These are phyloP conservation scores for Azemiops feae DNA, from an alignment of 2,113 vertebrate genomes.

Conservation along the genomic window DNA sequence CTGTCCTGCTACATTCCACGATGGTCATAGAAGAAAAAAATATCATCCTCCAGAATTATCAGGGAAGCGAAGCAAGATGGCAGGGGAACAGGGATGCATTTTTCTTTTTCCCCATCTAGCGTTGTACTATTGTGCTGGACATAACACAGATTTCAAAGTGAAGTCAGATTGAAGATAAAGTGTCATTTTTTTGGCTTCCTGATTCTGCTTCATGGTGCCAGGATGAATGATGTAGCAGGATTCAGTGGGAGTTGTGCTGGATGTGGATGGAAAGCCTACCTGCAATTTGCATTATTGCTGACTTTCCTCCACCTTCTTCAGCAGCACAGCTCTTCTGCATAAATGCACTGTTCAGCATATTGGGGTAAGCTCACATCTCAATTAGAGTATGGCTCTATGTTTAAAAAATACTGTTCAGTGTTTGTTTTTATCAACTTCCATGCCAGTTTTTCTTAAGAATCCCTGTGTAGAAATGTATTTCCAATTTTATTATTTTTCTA, in stretches of 20 bases:
- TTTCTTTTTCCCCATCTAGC: background rate
- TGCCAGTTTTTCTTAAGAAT: background rate
- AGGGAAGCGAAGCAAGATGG: background rate
- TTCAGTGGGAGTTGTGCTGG: background rate
- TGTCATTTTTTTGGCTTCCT: background rate
- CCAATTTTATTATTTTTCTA: background rate
- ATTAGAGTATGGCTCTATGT: background rate
- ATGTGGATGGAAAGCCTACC: background rate
- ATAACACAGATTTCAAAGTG: background rate
- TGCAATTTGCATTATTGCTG: background rate
- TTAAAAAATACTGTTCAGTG: background rate
- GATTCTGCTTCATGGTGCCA: background rate
- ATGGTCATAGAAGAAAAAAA: background rate
- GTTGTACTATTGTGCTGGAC: background rate
- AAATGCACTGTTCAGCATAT: background rate
- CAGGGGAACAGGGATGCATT: background rate
- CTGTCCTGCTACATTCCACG: background rate
- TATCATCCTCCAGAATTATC: background rate
- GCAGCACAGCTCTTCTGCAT: background rate
- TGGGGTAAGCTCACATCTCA: background rate
- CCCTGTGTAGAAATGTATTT: background rate
- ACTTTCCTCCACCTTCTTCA: background rate
- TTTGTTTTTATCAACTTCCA: background rate
- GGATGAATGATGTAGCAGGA: background rate
- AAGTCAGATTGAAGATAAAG: background rate